Percentiles rank a stretch among this genome's conserved stretches.
These are phyloP conservation scores for Dinomys branickii DNA, from an alignment of 2,113 vertebrate species.

Conservation along the genomic window DNA sequence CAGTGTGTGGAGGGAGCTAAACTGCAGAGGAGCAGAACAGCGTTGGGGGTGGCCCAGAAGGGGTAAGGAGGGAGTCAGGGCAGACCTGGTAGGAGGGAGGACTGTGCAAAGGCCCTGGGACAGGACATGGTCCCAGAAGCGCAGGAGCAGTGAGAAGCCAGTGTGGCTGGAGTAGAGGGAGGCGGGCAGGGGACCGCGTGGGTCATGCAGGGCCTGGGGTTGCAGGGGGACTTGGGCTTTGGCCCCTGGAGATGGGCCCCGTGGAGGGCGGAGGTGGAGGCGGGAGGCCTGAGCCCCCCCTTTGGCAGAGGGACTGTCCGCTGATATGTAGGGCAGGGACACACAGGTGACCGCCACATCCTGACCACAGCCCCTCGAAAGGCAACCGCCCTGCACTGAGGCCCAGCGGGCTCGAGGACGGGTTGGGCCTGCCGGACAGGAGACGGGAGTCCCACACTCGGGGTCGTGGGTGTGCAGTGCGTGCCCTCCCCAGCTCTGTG, in stretches of 20 bases:
- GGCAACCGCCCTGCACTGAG: neutral
- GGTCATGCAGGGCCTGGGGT: neutral
- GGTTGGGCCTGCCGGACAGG: neutral
- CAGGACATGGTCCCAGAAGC: accelerated
- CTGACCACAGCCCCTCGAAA: accelerated
- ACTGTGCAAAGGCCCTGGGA: neutral
- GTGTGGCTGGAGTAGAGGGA: neutral
- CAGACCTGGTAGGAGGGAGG: too few relatives aligned
- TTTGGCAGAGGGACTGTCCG: neutral
- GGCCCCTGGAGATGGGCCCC: too few relatives aligned
- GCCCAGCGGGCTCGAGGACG: accelerated
- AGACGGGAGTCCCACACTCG: accelerated
- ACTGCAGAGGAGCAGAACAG: too few relatives aligned
- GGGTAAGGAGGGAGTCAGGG: too few relatives aligned
- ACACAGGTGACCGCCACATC: neutral
- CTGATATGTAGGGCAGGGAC: neutral
- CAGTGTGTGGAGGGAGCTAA: accelerated
- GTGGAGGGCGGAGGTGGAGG: neutral
- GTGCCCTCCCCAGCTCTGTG: neutral
- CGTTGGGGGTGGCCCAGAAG: accelerated
- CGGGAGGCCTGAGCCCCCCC: neutral
- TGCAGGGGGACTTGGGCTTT: neutral
- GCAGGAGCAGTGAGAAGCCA: accelerated
- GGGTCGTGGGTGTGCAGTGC: accelerated
- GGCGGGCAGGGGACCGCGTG: accelerated